Percentiles rank a stretch among this genome's conserved stretches.
These are phyloP conservation scores for Omphaloscelis lunosa DNA, from an alignment of 2,888 invertebrate species.

Conservation along the genomic window DNA sequence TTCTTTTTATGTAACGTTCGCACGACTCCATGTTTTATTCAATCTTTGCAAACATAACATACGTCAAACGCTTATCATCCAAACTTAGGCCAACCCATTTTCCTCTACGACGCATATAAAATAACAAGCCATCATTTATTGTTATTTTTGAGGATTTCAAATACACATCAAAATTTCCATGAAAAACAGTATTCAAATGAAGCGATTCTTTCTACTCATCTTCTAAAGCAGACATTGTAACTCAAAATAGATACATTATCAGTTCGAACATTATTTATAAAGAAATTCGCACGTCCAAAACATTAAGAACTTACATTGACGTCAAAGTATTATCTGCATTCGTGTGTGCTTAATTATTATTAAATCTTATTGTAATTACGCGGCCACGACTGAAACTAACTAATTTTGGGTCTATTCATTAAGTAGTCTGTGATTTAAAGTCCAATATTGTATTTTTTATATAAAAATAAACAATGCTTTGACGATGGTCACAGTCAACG, in stretches of 20 bases:
- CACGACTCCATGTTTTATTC: constrained; percentile 53
- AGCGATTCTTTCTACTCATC: neutral
- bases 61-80: constrained; percentile 46
- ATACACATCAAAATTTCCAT: constrained; percentile 28
- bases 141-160: constrained; percentile 14
- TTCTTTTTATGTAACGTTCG: constrained; percentile 52
- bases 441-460: neutral
- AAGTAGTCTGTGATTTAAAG: neutral
- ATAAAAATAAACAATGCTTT: neutral
- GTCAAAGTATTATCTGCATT: constrained; percentile 52
- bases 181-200: constrained; percentile 32
- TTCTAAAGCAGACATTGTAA: neutral
- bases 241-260: constrained; percentile 4
- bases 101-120: constrained; percentile 27
- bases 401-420: constrained; percentile 17
- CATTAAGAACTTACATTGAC: constrained; percentile 35
- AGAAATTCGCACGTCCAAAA: constrained; percentile 46
- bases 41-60: constrained; percentile 16
- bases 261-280: constrained; percentile 20
- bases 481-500: neutral
- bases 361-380: constrained; percentile 24
- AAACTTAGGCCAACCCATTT: constrained; percentile 36
- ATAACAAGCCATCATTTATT: constrained; percentile 12
- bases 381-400: neutral
- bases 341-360: constrained; percentile 30